Percentiles rank a stretch among this genome's conserved stretches.
These are phyloP conservation scores for Cepaea hortensis DNA, from an alignment of 2,888 invertebrate genomes.

Conservation along the genomic window DNA sequence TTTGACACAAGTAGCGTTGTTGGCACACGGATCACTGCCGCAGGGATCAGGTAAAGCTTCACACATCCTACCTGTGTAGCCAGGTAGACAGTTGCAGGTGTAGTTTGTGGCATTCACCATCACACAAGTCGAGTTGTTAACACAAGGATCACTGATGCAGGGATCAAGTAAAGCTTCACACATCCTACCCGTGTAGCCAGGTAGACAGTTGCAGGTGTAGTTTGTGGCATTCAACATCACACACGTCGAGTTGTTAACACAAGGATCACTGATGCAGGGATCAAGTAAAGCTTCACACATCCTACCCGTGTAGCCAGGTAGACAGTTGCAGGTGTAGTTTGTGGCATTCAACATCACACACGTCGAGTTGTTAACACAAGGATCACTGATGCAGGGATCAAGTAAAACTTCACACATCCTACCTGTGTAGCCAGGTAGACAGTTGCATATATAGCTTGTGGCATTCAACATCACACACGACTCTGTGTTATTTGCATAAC, in stretches of 20 bases:
- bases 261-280: constrained; percentile 61
- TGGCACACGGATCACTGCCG: constrained; percentile 59
- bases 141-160: constrained; percentile 61
- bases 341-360: constrained; percentile 59
- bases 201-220: constrained; percentile 63
- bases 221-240: constrained; percentile 55
- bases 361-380: constrained; percentile 59
- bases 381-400: constrained; percentile 60
- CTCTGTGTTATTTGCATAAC: constrained; percentile 6
- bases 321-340: constrained; percentile 64
- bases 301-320: constrained; percentile 65
- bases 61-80: constrained; percentile 66
- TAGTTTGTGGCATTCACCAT: constrained; percentile 58
- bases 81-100: constrained; percentile 64
- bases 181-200: constrained; percentile 66
- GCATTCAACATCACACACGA: constrained; percentile 62
- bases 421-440: constrained; percentile 67
- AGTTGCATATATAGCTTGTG: constrained; percentile 61
- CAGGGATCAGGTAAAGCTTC: constrained; percentile 59
- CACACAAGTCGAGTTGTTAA: constrained; percentile 59
- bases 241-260: constrained; percentile 60
- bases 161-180: constrained; percentile 60
- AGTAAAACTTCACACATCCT: constrained; percentile 58
- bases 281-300: constrained; percentile 59
- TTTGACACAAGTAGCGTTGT: constrained; percentile 60